phyloP scores from a whole-genome alignment of 2,113 vertebrate genomes.

The Crotalus horridus region DNA sequence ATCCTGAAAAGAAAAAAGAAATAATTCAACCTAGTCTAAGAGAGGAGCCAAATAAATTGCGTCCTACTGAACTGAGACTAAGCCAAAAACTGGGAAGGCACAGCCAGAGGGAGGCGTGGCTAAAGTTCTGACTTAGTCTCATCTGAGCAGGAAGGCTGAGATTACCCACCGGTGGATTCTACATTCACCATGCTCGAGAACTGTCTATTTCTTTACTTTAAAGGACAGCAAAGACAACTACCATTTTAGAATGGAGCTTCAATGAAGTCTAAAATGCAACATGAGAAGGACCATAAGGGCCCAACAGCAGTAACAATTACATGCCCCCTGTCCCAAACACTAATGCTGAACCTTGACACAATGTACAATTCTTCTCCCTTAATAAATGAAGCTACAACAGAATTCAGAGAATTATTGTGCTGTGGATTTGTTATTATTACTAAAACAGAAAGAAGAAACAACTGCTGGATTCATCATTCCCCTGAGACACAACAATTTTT shows the following conservation, averaged over 20 bases:
- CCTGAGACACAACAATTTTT: neutral
- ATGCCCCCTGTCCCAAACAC: neutral
- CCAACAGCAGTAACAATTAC: neutral
- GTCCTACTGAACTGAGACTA: too few relatives aligned
- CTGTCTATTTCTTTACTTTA: too few relatives aligned
- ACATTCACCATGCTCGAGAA: too few relatives aligned
- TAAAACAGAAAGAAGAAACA: neutral
- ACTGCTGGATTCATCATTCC: neutral
- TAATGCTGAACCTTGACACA: neutral
- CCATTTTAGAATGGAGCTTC: neutral
- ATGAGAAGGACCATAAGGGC: neutral
- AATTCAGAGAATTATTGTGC: neutral
- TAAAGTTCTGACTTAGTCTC: too few relatives aligned
- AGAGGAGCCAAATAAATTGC: too few relatives aligned
- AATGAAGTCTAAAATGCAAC: neutral
- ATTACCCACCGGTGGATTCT: too few relatives aligned
- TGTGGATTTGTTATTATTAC: neutral
- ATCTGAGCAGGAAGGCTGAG: too few relatives aligned
- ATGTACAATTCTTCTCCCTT: neutral
- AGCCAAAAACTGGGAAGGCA: too few relatives aligned
- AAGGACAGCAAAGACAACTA: too few relatives aligned
- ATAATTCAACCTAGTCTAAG: too few relatives aligned
- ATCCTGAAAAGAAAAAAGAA: too few relatives aligned
- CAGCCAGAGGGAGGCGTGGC: too few relatives aligned
- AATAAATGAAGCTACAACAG: neutral